These are phyloP conservation scores for Neopelma chrysocephalum DNA, from an alignment of 2,797 vertebrate species.

Conservation along the genomic window DNA sequence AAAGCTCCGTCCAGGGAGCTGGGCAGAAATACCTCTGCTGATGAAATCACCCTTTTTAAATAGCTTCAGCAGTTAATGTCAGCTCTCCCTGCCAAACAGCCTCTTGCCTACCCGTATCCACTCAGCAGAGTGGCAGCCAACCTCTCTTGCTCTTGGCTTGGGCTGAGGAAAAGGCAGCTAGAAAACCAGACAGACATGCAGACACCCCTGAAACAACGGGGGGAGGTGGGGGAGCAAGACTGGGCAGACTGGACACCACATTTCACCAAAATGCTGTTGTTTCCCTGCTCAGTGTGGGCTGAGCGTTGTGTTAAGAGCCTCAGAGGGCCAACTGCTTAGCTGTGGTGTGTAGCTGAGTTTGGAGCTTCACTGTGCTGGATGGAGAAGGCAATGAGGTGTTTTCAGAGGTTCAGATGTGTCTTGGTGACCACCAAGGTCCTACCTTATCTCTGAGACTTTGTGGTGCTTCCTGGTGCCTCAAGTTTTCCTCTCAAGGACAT, in stretches of 20 bases:
- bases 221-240: neutral
- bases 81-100: conserved; percentile 29
- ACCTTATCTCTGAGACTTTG: neutral
- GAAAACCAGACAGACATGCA: neutral
- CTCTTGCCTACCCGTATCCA: conserved; percentile 17
- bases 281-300: neutral
- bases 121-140: neutral
- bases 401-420: neutral
- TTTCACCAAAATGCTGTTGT: neutral
- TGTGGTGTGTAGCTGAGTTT: neutral
- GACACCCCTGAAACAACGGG: neutral
- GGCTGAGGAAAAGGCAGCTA: conserved; percentile 27
- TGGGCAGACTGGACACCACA: neutral
- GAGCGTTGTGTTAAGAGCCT: neutral
- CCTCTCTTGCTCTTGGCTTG: conserved; percentile 2
- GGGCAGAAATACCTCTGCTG: conserved; percentile 50
- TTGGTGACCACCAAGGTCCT: neutral
- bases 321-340: rapidly evolving
- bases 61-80: conserved; percentile 41
- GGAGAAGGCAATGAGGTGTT: neutral
- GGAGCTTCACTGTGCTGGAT: neutral
- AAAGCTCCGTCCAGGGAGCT: neutral
- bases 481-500: neutral
- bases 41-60: conserved; percentile 67
- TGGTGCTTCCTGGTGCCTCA: rapidly evolving